Evolutionary conservation across 2,113 vertebrate genomes (phyloP).

Genomic region (Oncorhynchus clarkii): DNA sequence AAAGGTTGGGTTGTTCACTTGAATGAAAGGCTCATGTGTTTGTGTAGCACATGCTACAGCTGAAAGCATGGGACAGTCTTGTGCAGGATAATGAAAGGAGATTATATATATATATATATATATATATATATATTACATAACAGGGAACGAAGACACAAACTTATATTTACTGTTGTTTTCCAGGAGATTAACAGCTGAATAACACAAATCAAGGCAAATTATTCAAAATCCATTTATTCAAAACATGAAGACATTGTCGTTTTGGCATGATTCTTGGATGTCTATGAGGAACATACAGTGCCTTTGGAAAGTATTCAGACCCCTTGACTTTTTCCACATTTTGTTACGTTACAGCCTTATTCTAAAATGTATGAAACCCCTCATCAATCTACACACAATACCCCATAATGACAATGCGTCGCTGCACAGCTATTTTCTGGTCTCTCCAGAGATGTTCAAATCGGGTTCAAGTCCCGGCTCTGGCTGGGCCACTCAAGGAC

Average conservation of each 20-base stretch:
- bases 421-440: too few relatives aligned
- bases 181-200: conserved; percentile 12
- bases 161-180: conserved; percentile 26
- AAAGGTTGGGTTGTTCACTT: background rate
- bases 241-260: background rate
- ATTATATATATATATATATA: conserved; percentile 31
- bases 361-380: too few relatives aligned
- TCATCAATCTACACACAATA: too few relatives aligned
- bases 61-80: conserved; percentile 7
- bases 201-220: background rate
- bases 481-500: too few relatives aligned
- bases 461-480: too few relatives aligned
- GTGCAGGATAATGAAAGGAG: conserved; percentile 14
- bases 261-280: background rate
- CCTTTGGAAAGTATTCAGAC: too few relatives aligned
- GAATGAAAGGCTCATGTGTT: conserved; percentile 25
- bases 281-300: background rate
- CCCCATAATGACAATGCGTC: too few relatives aligned
- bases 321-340: too few relatives aligned
- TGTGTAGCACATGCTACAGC: conserved; percentile 13
- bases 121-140: conserved; percentile 35
- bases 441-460: too few relatives aligned
- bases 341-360: too few relatives aligned
- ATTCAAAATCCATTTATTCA: background rate
- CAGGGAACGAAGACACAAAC: conserved; percentile 27